Evolutionary conservation across 2,113 vertebrate species (phyloP).

Genomic region (Esox niger): DNA sequence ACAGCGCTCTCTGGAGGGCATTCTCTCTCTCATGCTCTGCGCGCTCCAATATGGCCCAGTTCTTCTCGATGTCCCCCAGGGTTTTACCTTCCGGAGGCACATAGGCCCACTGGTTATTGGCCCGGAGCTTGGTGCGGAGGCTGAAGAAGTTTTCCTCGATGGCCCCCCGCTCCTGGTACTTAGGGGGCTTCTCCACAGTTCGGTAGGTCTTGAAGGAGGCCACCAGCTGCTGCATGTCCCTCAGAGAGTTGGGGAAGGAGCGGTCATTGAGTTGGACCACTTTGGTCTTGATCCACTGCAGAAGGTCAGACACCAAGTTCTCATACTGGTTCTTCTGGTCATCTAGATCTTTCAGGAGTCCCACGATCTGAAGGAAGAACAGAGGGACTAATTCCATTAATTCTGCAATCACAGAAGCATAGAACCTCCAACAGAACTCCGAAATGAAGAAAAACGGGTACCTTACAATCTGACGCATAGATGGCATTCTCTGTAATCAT

Average conservation of each 20-base stretch:
- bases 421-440: too few species aligned
- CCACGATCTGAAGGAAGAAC: constrained; percentile 70
- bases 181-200: constrained; percentile 83
- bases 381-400: too few species aligned
- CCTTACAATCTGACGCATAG: too few species aligned
- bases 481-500: too few species aligned
- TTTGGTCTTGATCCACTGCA: constrained; percentile 82
- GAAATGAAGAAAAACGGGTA: too few species aligned
- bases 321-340: constrained; percentile 76
- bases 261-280: constrained; percentile 75
- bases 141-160: constrained; percentile 85
- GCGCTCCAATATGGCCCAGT: constrained; percentile 75
- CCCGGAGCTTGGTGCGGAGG: constrained; percentile 80
- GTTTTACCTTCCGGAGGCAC: constrained; percentile 75
- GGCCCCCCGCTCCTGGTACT: constrained; percentile 82
- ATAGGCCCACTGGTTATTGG: constrained; percentile 81
- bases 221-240: constrained; percentile 79
- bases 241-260: constrained; percentile 81
- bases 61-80: constrained; percentile 76
- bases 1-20: constrained; percentile 74
- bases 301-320: constrained; percentile 77
- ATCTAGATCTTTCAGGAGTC: constrained; percentile 80
- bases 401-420: too few species aligned
- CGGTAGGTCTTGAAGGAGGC: constrained; percentile 82
- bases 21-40: constrained; percentile 74